A percentile compares a stretch with the other conserved stretches of the same genome.
These are phyloP conservation scores for Chaenocephalus aceratus DNA, from an alignment of 2,113 vertebrate species.

Conservation along the genomic window DNA sequence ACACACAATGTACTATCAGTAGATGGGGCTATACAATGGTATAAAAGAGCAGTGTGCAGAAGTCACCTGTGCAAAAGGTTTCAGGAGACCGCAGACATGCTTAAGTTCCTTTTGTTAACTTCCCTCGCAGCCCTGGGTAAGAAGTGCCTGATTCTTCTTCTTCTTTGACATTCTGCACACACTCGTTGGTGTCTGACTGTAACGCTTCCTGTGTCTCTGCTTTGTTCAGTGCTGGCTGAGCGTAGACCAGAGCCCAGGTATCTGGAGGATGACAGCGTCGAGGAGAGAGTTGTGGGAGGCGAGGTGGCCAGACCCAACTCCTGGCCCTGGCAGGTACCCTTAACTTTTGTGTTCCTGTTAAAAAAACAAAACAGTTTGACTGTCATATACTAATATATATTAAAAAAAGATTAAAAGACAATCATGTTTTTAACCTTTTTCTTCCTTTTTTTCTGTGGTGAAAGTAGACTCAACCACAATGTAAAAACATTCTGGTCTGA, in stretches of 20 bases:
- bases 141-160: constrained; percentile 30
- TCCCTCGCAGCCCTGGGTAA: constrained; percentile 86
- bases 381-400: too few relatives aligned
- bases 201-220: constrained; percentile 6
- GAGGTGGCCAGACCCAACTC: constrained; percentile 79
- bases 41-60: constrained; percentile 67
- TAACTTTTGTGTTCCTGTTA: background rate
- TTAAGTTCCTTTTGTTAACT: constrained; percentile 83
- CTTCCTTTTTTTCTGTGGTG: too few relatives aligned
- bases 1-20: background rate
- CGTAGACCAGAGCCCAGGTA: constrained; percentile 81
- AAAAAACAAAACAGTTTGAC: too few relatives aligned
- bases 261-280: constrained; percentile 49
- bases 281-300: constrained; percentile 89
- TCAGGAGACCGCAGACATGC: constrained; percentile 79
- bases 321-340: constrained; percentile 92
- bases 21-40: background rate
- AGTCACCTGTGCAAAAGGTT: constrained; percentile 29
- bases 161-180: constrained; percentile 9
- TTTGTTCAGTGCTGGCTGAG: constrained; percentile 79
- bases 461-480: background rate
- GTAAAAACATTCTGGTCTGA: background rate
- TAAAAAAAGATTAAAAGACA: too few relatives aligned
- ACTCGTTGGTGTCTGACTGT: background rate
- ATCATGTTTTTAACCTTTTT: too few relatives aligned